Percentiles rank a stretch among this genome's conserved stretches.
These are phyloP conservation scores for Dreissena polymorpha DNA, from an alignment of 1,140 invertebrate species.

Conservation along the genomic window DNA sequence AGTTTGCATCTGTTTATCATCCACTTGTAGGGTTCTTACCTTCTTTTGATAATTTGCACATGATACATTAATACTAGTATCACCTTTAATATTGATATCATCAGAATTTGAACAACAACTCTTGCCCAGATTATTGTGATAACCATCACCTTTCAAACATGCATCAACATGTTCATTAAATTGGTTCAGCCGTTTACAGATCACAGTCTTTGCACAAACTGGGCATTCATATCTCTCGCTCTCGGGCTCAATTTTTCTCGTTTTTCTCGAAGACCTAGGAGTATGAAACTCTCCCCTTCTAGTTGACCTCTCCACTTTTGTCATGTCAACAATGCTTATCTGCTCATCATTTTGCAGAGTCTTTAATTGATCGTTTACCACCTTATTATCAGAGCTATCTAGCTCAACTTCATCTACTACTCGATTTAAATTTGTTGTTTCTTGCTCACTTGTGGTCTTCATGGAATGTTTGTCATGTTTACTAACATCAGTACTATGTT, in stretches of 20 bases:
- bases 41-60: not conserved
- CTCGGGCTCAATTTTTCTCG: not conserved
- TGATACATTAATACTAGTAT: not conserved
- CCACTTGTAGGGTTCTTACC: not conserved
- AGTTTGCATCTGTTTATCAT: no score
- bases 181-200: constrained; percentile 49
- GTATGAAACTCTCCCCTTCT: constrained; percentile 37
- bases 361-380: no score
- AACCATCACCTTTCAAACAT: constrained; percentile 49
- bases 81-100: not conserved
- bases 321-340: no score
- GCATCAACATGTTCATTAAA: constrained; percentile 69
- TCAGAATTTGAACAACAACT: not conserved
- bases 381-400: no score
- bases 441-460: no score
- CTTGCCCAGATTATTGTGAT: not conserved
- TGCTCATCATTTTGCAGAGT: no score
- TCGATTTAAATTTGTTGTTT: no score
- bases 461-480: no score
- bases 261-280: constrained; percentile 6
- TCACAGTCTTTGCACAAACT: constrained; percentile 54
- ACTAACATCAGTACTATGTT: constrained; percentile 2
- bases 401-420: no score
- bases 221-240: constrained; percentile 55
- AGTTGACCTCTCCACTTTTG: not conserved